phyloP scores from a whole-genome alignment of 2,113 vertebrate genomes.

The Orthonyx spaldingii region DNA sequence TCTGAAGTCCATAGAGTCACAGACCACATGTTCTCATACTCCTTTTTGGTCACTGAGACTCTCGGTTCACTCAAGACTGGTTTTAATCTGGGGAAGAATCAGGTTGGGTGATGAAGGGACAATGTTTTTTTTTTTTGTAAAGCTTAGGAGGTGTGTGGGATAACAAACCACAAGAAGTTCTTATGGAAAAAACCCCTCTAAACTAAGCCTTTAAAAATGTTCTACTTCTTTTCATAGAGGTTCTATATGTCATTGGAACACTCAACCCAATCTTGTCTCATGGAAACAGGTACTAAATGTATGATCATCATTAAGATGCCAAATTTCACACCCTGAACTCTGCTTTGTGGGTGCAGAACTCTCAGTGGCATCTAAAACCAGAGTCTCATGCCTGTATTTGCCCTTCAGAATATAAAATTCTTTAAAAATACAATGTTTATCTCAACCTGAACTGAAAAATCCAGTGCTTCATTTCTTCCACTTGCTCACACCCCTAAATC shows the following conservation, averaged over 20 bases:
- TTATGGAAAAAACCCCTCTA: rapidly evolving
- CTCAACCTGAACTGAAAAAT: neutral
- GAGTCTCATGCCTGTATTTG: neutral
- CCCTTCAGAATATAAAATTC: neutral
- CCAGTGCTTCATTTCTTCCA: neutral
- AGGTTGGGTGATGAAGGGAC: rapidly evolving
- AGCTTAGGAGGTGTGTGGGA: neutral
- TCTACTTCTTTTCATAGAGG: neutral
- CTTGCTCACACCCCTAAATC: neutral
- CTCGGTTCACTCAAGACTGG: neutral
- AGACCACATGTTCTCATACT: neutral
- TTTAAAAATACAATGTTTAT: neutral
- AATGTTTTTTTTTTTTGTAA: neutral
- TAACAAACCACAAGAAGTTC: neutral
- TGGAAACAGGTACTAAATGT: neutral
- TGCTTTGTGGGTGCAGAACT: neutral
- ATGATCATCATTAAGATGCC: neutral
- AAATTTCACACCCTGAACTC: neutral
- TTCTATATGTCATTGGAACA: neutral
- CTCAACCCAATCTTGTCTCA: neutral
- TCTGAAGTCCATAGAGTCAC: neutral
- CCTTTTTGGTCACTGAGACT: neutral
- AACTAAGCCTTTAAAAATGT: neutral
- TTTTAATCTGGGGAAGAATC: neutral
- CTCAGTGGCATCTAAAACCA: neutral